Conservation (phyloP, 2,797 vertebrate genomes). For the Pangasius sanitwongsei region DNA sequence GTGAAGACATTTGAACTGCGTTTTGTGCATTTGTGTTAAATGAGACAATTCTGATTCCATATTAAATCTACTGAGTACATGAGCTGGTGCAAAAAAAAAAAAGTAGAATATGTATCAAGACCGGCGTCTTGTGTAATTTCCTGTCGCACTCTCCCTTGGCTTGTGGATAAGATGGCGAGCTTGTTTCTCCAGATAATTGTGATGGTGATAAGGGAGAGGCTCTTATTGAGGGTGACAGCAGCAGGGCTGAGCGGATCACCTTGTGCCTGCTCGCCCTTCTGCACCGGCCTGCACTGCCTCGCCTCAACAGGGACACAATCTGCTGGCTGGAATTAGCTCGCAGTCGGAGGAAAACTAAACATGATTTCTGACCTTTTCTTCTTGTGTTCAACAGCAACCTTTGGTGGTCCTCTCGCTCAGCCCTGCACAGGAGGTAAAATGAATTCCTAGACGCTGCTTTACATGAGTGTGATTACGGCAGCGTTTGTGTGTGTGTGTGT, state of each 20-base stretch:
- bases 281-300: conserved; percentile 67
- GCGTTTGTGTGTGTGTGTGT: conserved; percentile 41
- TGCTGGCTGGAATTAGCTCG: conserved; percentile 78
- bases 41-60: not conserved
- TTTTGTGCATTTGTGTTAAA: not conserved
- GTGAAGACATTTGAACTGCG: not conserved
- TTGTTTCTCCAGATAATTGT: conserved; percentile 82
- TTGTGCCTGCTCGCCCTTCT: conserved; percentile 73
- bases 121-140: not conserved
- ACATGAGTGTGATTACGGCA: conserved; percentile 58
- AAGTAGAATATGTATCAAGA: not conserved
- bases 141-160: conserved; percentile 51
- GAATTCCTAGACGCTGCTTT: conserved; percentile 56
- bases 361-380: conserved; percentile 84
- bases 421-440: conserved; percentile 59
- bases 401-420: conserved; percentile 69
- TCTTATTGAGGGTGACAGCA: conserved; percentile 80
- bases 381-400: conserved; percentile 82
- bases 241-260: conserved; percentile 73
- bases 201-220: conserved; percentile 77
- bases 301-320: conserved; percentile 74
- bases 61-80: not conserved
- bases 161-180: conserved; percentile 68
- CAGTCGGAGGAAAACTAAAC: conserved; percentile 80
- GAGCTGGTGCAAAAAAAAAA: not conserved